A percentile compares a stretch with the other conserved stretches of the same genome.
Evolutionary conservation across 2,113 vertebrate species (phyloP).

Genomic region (Apus apus): DNA sequence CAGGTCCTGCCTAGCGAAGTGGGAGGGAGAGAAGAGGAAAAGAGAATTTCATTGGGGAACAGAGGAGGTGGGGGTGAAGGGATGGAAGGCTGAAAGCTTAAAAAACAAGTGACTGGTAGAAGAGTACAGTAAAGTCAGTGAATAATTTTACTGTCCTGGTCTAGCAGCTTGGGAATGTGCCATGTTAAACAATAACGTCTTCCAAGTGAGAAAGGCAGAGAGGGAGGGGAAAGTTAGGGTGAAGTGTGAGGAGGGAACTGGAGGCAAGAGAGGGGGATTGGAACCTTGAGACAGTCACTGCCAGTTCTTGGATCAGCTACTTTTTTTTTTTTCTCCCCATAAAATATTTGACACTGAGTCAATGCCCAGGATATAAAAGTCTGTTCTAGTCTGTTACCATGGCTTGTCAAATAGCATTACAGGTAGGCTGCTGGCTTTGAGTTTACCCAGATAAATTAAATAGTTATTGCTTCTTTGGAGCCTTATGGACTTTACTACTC

Average conservation of each 20-base stretch:
- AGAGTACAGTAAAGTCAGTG: slow-evolving; percentile 70
- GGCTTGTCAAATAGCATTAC: background rate
- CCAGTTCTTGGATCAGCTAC: slow-evolving; percentile 26
- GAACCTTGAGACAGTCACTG: background rate
- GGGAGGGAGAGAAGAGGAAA: slow-evolving; percentile 7
- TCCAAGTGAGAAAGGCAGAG: slow-evolving; percentile 59
- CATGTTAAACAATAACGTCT: slow-evolving; percentile 73
- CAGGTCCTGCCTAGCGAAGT: slow-evolving; percentile 56
- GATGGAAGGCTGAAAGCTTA: slow-evolving; percentile 37
- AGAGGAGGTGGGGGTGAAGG: slow-evolving; percentile 19
- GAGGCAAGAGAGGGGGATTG: background rate
- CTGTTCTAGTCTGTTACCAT: background rate
- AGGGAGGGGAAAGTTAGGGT: background rate
- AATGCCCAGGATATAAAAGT: slow-evolving; percentile 29
- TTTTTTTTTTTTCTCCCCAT: background rate
- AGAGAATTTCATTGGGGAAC: slow-evolving; percentile 46
- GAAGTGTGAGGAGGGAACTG: background rate
- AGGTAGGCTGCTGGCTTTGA: slow-evolving; percentile 12
- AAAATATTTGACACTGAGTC: slow-evolving; percentile 55
- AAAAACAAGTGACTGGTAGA: slow-evolving; percentile 63
- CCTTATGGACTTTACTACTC: background rate
- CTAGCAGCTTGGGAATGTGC: slow-evolving; percentile 69
- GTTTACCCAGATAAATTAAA: background rate
- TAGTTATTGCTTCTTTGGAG: slow-evolving; percentile 18
- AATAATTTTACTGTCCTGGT: slow-evolving; percentile 74